Conservation (phyloP, 1,140 invertebrate species). For the Eulimnadia texana region DNA sequence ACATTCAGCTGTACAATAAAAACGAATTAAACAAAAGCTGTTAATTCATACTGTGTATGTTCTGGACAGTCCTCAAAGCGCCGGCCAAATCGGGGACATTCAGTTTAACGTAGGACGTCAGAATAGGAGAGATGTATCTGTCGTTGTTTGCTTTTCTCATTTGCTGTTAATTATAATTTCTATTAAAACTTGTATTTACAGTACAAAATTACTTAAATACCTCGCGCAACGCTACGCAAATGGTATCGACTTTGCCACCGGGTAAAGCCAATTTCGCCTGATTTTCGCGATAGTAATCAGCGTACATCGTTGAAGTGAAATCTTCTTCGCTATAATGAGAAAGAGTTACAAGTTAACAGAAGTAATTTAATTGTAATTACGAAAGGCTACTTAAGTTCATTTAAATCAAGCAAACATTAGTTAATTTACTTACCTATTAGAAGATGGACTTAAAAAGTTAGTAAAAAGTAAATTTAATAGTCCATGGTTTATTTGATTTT, state of each 20-base stretch:
- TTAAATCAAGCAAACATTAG: no score
- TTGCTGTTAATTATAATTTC: slow-evolving; percentile 20
- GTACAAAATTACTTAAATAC: background rate
- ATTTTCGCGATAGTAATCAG: slow-evolving; percentile 17
- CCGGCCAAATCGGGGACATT: slow-evolving; percentile 41
- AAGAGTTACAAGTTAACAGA: background rate
- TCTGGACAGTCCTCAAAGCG: slow-evolving; percentile 47
- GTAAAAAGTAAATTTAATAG: no score
- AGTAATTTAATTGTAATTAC: no score
- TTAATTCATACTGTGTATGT: slow-evolving; percentile 22
- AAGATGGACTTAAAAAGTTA: no score
- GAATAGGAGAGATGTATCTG: slow-evolving; percentile 46
- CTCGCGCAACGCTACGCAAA: slow-evolving; percentile 28
- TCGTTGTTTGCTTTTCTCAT: slow-evolving; percentile 36
- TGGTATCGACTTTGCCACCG: slow-evolving; percentile 28
- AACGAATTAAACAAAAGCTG: no score
- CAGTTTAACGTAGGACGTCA: slow-evolving; percentile 57
- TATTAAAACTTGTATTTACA: background rate
- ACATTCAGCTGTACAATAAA: no score
- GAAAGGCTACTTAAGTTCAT: no score
- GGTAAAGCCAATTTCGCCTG: background rate
- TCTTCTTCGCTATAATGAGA: slow-evolving; percentile 29
- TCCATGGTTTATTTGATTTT: no score
- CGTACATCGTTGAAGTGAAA: slow-evolving; percentile 27
- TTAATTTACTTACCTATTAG: no score